Base-by-base conservation (phyloP, 1,140 invertebrate genomes). In the Oncopeltus fasciatus region DNA sequence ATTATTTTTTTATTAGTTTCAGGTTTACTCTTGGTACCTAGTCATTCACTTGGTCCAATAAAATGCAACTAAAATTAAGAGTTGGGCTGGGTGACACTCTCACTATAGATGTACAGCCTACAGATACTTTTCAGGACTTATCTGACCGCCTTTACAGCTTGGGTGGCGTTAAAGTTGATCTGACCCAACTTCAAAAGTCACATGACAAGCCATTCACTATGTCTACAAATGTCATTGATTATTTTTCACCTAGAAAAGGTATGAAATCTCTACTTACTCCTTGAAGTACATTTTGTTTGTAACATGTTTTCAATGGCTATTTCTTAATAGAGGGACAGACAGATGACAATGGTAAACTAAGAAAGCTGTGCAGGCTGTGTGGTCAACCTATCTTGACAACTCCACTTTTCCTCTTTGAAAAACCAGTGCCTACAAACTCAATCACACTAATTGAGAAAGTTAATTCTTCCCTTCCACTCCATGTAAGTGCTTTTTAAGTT, bases 121-220 rank as follows among this genome's bases (percentile, higher is more conserved):
- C 38, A 21, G 64, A 65, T 29, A 65, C 64, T 8, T 65, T 65
- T 29, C 60, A 65, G 46, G 60, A 65, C 24, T 28, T 65, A 28
- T 59, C 64, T 26, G 57, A 65, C 27, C 58, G 64, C 24, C 60
- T 65, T 20, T 62, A 18, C 47, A 38, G 20, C 29, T 44, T 62
- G 14, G 59, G 49, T 28, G 60, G 56, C 12, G 53, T 65, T 24
- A 47, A 62, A 62, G 64, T 65, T 11, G 64, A 65, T 31, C 24
- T 65, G 16, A 59, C 56, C 46, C 64, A 65, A 47, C 60, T 65
- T 14, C n/a, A n/a, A n/a, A 61, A 33, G 28, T 62, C 60, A n/a
- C 59, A 65, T 33, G 64, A 65, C 44, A 65, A 65, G 24, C 64
- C 64, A 18, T 65, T 65, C 29, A 46, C 62, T 47, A 62, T 65